Evolutionary conservation across 1,140 invertebrate species (phyloP).

Genomic region (Pachypsylla venusta): DNA sequence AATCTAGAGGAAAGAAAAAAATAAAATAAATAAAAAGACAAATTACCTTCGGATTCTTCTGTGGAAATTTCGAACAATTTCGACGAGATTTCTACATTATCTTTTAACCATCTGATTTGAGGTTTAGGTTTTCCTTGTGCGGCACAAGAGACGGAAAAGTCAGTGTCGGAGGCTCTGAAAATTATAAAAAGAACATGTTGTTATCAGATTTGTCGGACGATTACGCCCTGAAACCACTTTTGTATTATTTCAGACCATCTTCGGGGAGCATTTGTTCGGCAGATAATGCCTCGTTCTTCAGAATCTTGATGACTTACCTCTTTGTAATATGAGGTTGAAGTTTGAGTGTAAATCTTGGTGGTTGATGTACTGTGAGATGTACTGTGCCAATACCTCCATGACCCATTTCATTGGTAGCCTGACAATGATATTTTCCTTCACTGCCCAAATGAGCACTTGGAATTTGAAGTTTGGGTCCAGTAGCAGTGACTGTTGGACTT

Average conservation of each 20-base stretch:
- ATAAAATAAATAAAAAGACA: neutral
- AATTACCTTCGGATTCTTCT: constrained; percentile 46
- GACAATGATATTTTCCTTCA: constrained; percentile 78
- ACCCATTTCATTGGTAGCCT: constrained; percentile 75
- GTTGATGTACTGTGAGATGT: constrained; percentile 68
- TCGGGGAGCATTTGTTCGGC: too few species aligned
- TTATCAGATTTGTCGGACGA: neutral
- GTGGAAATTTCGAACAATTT: constrained; percentile 68
- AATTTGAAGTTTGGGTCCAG: constrained; percentile 71
- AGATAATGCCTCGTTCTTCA: too few species aligned
- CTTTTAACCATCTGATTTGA: constrained; percentile 69
- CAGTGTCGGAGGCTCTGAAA: constrained; percentile 54
- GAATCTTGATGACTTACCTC: constrained; percentile 34
- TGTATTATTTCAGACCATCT: neutral
- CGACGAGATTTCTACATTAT: constrained; percentile 55
- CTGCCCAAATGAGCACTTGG: constrained; percentile 61
- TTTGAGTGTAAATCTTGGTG: constrained; percentile 64
- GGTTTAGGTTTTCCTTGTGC: constrained; percentile 78
- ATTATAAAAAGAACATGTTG: constrained; percentile 10
- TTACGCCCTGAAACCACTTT: neutral
- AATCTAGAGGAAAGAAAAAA: neutral
- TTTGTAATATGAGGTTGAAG: constrained; percentile 67
- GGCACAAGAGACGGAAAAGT: constrained; percentile 64
- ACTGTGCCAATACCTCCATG: constrained; percentile 67
- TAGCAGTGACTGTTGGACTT: constrained; percentile 45